Evolutionary conservation across 2,888 invertebrate genomes (phyloP).

Genomic region (Boloria euphrosyne): DNA sequence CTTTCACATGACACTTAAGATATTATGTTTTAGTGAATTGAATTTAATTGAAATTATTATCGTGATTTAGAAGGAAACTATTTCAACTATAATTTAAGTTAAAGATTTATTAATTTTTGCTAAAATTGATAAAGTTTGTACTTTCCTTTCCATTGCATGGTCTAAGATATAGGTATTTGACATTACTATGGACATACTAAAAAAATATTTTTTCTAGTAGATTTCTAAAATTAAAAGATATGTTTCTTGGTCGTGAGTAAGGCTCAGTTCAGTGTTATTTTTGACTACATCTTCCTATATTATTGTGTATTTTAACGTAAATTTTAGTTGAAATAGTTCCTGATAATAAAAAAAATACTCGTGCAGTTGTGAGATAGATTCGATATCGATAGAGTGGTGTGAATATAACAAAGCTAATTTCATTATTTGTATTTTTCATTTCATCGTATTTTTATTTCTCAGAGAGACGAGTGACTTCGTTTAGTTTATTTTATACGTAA

Average conservation of each 20-base stretch:
- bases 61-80: conserved; percentile 5
- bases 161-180: too few species aligned
- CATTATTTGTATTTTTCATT: conserved; percentile 8
- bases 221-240: too few species aligned
- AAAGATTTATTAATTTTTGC: not conserved
- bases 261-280: not conserved
- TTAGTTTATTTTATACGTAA: not conserved
- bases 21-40: conserved; percentile 36
- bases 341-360: conserved; percentile 37
- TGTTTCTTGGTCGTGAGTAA: not conserved
- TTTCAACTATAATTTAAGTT: conserved; percentile 9
- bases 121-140: too few species aligned
- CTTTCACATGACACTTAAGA: conserved; percentile 17
- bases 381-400: conserved; percentile 31
- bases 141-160: too few species aligned
- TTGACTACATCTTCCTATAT: not conserved
- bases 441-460: conserved; percentile 1
- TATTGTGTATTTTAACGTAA: not conserved
- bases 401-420: conserved; percentile 22
- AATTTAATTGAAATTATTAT: conserved; percentile 1
- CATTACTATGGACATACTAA: too few species aligned
- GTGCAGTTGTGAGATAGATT: conserved; percentile 40
- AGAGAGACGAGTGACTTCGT: not conserved
- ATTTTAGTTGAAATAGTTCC: conserved; percentile 19
- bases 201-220: too few species aligned